Evolutionary conservation across 2,888 invertebrate genomes (phyloP).

Genomic region (Baccha elongata): DNA sequence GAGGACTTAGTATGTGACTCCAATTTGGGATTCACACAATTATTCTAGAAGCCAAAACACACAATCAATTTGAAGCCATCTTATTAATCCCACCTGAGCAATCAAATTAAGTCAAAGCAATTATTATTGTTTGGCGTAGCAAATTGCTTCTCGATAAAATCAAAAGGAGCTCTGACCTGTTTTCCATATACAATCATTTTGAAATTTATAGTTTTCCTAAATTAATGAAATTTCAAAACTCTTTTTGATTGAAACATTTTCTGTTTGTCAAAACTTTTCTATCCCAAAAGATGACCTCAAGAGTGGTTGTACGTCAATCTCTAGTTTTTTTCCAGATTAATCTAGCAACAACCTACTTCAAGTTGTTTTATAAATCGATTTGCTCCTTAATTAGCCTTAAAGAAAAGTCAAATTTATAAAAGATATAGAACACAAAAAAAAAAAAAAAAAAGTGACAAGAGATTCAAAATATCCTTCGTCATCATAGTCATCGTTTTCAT

Average conservation of each 20-base stretch:
- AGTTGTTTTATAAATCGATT: conserved; percentile 53
- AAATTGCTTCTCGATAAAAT: conserved; percentile 23
- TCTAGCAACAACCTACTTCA: too few species aligned
- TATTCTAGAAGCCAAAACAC: conserved; percentile 47
- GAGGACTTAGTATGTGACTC: conserved; percentile 12
- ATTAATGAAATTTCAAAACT: background rate
- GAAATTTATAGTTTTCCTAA: background rate
- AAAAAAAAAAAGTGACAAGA: conserved; percentile 10
- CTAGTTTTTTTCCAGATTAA: background rate
- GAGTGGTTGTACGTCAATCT: conserved; percentile 16
- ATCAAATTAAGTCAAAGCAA: conserved; percentile 69
- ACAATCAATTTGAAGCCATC: conserved; percentile 69
- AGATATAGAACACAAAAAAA: background rate
- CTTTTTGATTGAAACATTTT: conserved; percentile 29
- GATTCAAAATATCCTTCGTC: conserved; percentile 47
- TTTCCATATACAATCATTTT: background rate
- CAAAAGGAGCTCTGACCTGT: background rate
- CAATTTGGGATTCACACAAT: conserved; percentile 22
- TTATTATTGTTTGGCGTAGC: conserved; percentile 13
- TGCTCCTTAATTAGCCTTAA: conserved; percentile 50
- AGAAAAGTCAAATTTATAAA: background rate
- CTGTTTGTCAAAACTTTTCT: conserved; percentile 5
- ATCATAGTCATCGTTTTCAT: conserved; percentile 6
- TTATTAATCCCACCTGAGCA: conserved; percentile 70
- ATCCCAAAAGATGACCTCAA: conserved; percentile 8